Evolutionary conservation across 2,888 invertebrate species (phyloP).

Genomic region (Stenchaetothrips biformis): DNA sequence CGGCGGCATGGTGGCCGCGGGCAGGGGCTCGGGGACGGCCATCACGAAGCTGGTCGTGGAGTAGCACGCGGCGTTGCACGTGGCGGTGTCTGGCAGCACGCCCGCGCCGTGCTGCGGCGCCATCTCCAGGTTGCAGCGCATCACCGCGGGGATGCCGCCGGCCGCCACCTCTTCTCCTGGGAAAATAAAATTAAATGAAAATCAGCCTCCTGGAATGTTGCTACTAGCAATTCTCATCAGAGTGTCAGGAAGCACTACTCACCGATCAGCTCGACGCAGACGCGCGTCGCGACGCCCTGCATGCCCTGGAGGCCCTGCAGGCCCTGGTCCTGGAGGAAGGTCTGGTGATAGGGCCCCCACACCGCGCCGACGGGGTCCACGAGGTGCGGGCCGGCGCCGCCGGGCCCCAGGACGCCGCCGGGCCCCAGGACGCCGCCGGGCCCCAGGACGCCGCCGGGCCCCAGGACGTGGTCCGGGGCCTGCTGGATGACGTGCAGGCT

Average conservation of each 20-base stretch:
- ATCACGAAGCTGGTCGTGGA: constrained; percentile 6
- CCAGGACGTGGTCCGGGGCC: neutral
- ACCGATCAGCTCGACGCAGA: constrained; percentile 9
- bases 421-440: neutral
- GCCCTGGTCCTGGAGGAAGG: neutral
- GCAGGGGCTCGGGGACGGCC: neutral
- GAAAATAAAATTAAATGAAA: too few relatives aligned
- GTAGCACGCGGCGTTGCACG: neutral
- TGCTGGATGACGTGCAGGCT: neutral
- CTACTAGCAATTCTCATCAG: too few relatives aligned
- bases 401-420: neutral
- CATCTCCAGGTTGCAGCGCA: constrained; percentile 19
- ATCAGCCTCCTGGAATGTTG: too few relatives aligned
- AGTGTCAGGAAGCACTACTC: too few relatives aligned
- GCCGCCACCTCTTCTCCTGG: neutral
- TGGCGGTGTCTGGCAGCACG: neutral
- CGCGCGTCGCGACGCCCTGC: neutral
- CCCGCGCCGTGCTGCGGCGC: neutral
- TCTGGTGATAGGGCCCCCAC: neutral
- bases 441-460: neutral
- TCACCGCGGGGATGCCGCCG: neutral
- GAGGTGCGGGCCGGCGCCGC: neutral
- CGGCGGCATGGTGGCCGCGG: neutral
- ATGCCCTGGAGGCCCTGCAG: neutral
- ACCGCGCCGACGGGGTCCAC: neutral